These are phyloP conservation scores for Dreissena rostriformis DNA, from an alignment of 1,140 invertebrate genomes.

Conservation along the genomic window DNA sequence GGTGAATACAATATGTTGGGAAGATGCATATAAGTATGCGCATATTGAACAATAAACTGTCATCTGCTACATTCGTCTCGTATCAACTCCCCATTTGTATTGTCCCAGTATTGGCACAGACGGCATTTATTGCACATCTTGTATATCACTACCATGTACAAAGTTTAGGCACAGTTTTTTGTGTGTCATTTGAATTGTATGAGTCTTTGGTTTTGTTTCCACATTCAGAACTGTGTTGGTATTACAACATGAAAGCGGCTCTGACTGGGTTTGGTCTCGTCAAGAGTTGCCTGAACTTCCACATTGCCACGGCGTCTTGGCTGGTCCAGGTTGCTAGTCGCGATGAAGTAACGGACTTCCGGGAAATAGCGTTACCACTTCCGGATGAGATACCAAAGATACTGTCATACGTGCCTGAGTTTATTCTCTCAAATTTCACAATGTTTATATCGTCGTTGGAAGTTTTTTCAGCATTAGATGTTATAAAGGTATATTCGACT, in stretches of 20 bases:
- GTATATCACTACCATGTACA: constrained; percentile 87
- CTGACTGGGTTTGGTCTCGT: constrained; percentile 88
- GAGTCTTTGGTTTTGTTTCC: constrained; percentile 80
- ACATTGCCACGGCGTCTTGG: constrained; percentile 92
- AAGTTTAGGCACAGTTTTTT: too few species aligned
- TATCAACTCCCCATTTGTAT: too few species aligned
- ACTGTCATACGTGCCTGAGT: constrained; percentile 92
- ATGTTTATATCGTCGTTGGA: constrained; percentile 89
- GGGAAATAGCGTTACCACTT: constrained; percentile 86
- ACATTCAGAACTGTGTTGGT: constrained; percentile 72
- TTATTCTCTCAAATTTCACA: constrained; percentile 93
- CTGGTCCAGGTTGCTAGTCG: constrained; percentile 88
- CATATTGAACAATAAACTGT: too few species aligned
- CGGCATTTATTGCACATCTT: constrained; percentile 85
- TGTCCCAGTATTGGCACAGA: too few species aligned
- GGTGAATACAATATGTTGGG: not conserved
- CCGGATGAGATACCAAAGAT: constrained; percentile 77
- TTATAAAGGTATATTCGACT: constrained; percentile 21
- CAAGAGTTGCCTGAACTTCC: constrained; percentile 87
- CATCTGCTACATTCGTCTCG: too few species aligned
- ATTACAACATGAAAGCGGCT: constrained; percentile 84
- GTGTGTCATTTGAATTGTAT: constrained; percentile 70
- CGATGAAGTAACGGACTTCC: constrained; percentile 77
- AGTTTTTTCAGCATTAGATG: constrained; percentile 82
- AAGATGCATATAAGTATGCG: too few species aligned